Base-by-base conservation (phyloP, 2,113 vertebrate species). In the Verasper variegatus region DNA sequence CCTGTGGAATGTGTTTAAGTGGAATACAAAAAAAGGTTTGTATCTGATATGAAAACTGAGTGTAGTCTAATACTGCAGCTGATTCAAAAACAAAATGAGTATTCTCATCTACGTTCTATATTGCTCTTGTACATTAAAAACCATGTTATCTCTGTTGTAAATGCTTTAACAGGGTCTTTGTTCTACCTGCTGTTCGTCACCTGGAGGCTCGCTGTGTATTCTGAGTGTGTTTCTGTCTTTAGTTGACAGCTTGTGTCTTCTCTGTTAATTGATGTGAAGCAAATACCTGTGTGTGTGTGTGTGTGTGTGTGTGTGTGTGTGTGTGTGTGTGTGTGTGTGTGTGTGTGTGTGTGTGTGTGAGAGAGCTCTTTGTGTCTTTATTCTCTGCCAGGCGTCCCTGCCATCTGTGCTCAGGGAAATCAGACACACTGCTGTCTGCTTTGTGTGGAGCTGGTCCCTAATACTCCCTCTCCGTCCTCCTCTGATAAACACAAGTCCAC, bases 401-500 rank as follows among this genome's bases (percentile, higher is more conserved):
- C 80, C 64, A 83, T 59, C 56, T 71, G 65, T 23, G 60, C 60
- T 54, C 31, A 27, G 51, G 3, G 17, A 21, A 78, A 56, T 75
- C 75, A 60, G 66, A 76, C 47, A 59, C 54, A 14, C 47, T 55
- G 52, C 80, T 76, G 67, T 80, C 71, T 87, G 78, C 60, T 82
- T 76, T 23, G 61, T 65, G 31, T 76, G 71, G 4, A 51, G 47
- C 4, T 18, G 18, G 15, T 51, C 47, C 18, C 47, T 51, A 17
- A 7, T 18, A 5, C 47, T 51, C 18, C 47, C 47, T 47, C 45
- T 17, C 5, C 45, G 3, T 17, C 45, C 2, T 47, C 45, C 15
- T 20, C 40, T 42, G 40, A 42, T 42, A 42, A 42, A 61, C 66
- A n/a, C 66, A n/a, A 35, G 4, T 54, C 59, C 20, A 3, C 71